Evolutionary conservation across 2,888 invertebrate genomes (phyloP), one percentile per base, ranked within the genome.

Genomic region (Caenorhabditis sp.): DNA sequence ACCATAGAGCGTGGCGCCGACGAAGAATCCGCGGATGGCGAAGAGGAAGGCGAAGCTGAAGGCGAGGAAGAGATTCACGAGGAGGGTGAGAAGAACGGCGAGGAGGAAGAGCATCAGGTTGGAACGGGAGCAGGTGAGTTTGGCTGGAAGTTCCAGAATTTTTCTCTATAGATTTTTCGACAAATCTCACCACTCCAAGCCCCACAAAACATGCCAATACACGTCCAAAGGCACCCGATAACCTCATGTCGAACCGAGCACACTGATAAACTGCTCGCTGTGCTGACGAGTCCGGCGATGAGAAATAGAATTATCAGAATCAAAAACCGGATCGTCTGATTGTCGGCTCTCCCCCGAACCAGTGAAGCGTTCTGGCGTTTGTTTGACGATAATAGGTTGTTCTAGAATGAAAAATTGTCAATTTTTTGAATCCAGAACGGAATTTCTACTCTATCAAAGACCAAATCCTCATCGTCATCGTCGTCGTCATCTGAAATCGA

Each of bases 21-120:
- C 68, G 47, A 80, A 85, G 31, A 80, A 75, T 68, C 85, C 85
- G 12, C 80, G 74, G 54, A 82, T 54, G 16, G 73, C 63, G 26
- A 44, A 79, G 1, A 80, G 35, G 31, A 81, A 73, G 3, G 80
- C 68, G 35, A 70, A 80, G 35, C 66, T 80, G 54, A 77, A 73
- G 0, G 73, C 31, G 3, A 77, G 51, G 19, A 76, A 76, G 0
- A 56, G 12, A 19, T 73, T 80, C 31, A 84, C 73, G 10, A 81
- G 69, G 0, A 75, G 28, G 28, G 69, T 81, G 49, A 74, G 59
- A 2, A 84, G 49, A 0, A 28, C 22, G 3, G 72, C 41, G 16
- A 84, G 38, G 16, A 84, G 66, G 31, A 63, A 84, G 26, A 84
- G 47, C 80, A 84, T 79, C 31, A 84, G 31, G 38, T 84, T 84